Base-by-base conservation (phyloP, 2,797 vertebrate genomes). In the Falco biarmicus region DNA sequence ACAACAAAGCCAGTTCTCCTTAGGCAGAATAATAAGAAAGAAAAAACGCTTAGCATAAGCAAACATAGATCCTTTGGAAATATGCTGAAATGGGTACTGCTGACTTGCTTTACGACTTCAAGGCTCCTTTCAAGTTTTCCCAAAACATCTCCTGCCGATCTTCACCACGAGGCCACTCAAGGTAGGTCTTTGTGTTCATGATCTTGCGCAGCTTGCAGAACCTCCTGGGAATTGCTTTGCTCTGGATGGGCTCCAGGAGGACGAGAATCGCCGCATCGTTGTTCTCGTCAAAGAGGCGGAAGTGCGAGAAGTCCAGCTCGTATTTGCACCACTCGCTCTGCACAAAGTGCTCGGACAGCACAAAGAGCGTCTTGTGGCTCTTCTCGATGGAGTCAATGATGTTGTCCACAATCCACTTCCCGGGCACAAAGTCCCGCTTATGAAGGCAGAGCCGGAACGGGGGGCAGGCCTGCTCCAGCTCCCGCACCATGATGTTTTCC, bases 321-420 rank as follows among this genome's bases (percentile, higher is more conserved):
- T 99, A 99, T 45, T 98, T 98, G 96, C 99, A 99, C 99, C 99
- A 99, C 88, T 99, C 99, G 0, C 99, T 99, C 88, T 83, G 97
- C 69, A 99, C 98, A 39, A 99, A 99, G 92, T 98, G 98, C 86
- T 98, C 97, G 0, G 99, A 99, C 13, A 99, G 98, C 93, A 99
- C 92, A 50, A 99, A 99, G 70, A 99, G 85, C 1, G 98, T 99
- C 15, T 98, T 98, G 50, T 95, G 98, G 94, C 99, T 99, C 92
- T 96, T 98, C 88, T 99, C 99, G 5, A 99, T 99, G 92, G 97
- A 98, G 77, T 98, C 98, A 1, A 99, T 98, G 93, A 99, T 99
- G 92, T 99, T 99, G 97, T 99, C 99, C 56, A 99, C 96, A 4
- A 99, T 99, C 98, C 98, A 99, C 17, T 98, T 98, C 19, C 99